Base-by-base conservation (phyloP, 2,113 vertebrate genomes). In the Pomatorhinus ruficollis region DNA sequence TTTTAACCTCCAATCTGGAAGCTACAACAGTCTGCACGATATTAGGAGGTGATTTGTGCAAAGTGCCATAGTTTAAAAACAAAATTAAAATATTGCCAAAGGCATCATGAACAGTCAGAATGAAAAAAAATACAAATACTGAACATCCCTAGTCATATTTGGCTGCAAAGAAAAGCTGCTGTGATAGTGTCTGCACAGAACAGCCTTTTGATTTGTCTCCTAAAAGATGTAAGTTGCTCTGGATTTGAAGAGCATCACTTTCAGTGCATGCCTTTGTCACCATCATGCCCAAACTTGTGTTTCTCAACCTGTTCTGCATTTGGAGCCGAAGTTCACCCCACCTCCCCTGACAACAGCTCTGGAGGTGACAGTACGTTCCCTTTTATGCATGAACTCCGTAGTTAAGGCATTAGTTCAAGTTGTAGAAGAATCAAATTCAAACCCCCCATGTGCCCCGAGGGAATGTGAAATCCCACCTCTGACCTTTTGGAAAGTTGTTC, bases 1-100 rank as follows among this genome's bases (percentile, higher is more conserved):
- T 88, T 92, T 90, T 53, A 83, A 65, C 37, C 23, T 80, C n/a
- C 64, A 61, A 13, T n/a, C 31, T 81, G 81, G 81, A 78, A 93
- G 64, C 23, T 69, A 60, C 53, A 70, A 81, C 0, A 1, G 25
- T 54, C 57, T 90, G 57, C 31, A 79, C 84, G 42, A 45, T 45
- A 91, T 5, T 77, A 66, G 61, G 39, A 71, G 17, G 40, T 23
- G 39, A 81, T 57, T 54, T 77, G 37, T 57, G 31, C n/a, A 47
- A 94, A 90, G 64, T 7, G 7, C 31, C 39, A 52, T 28, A 57
- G n/a, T 44, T 80, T 11, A 60, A 64, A 85, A 85, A 7, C 18
- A 59, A 85, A 63, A 54, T 40, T 4, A 68, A 83, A 49, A 80
- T 56, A 52, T 69, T 42, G 61, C 40, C 23, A 30, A 19, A 56